Conservation (phyloP, 1,140 invertebrate genomes). For the Sinonovacula constricta region DNA sequence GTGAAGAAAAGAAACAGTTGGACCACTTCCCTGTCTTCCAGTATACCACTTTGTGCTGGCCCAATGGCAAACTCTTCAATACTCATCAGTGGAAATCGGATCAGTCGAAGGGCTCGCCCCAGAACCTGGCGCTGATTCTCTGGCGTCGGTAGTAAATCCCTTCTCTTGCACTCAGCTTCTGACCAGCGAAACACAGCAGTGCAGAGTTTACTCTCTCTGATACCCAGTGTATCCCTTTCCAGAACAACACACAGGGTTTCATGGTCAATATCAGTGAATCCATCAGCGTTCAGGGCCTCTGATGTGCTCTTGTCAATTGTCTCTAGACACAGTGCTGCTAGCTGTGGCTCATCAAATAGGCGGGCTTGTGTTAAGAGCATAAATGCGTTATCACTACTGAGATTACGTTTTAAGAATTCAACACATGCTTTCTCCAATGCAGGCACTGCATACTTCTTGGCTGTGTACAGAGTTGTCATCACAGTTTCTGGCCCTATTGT, state of each 20-base stretch:
- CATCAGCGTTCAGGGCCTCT: conserved; percentile 89
- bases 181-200: conserved; percentile 86
- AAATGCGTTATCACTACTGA: conserved; percentile 92
- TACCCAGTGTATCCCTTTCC: conserved; percentile 89
- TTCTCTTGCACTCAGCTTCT: conserved; percentile 87
- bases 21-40: conserved; percentile 88
- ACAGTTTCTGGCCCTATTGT: conserved; percentile 91
- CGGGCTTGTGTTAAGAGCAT: conserved; percentile 88
- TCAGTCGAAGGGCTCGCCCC: conserved; percentile 84
- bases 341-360: conserved; percentile 89
- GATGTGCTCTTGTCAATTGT: conserved; percentile 92
- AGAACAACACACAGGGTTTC: conserved; percentile 90
- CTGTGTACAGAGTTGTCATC: conserved; percentile 92
- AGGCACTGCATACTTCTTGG: conserved; percentile 92
- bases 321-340: conserved; percentile 89
- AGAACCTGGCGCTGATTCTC: conserved; percentile 87
- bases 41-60: conserved; percentile 84
- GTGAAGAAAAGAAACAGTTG: conserved; percentile 91
- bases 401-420: conserved; percentile 89
- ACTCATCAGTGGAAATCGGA: conserved; percentile 92
- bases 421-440: conserved; percentile 91
- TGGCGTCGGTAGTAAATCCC: conserved; percentile 84
- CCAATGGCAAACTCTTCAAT: conserved; percentile 92
- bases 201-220: conserved; percentile 90
- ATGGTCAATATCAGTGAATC: conserved; percentile 92